Evolutionary conservation across 1,140 invertebrate species (phyloP).

Genomic region (Dermatophagoides farinae): DNA sequence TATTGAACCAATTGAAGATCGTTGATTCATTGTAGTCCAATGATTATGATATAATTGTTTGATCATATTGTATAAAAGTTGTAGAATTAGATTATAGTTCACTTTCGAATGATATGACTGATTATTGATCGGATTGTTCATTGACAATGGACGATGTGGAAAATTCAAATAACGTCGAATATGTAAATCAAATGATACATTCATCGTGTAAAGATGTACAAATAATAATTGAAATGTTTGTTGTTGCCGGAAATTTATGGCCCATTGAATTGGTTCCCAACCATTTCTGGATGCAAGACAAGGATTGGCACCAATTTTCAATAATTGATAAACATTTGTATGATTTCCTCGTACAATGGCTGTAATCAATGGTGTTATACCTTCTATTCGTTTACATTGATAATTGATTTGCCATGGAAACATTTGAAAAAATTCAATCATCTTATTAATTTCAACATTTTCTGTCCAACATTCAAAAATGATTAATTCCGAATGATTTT

Average conservation of each 20-base stretch:
- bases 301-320: conserved; percentile 47
- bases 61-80: neutral
- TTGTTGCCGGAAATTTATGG: conserved; percentile 35
- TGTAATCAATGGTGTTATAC: conserved; percentile 49
- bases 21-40: neutral
- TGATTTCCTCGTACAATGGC: conserved; percentile 43
- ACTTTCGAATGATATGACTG: neutral
- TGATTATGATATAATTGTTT: neutral
- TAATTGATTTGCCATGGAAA: conserved; percentile 25
- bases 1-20: conserved; percentile 5
- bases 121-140: neutral
- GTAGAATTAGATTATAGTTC: neutral
- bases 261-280: conserved; percentile 51
- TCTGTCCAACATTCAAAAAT: neutral
- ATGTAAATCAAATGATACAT: neutral
- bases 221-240: conserved; percentile 34
- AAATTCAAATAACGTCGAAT: neutral
- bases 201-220: neutral
- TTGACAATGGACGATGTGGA: neutral
- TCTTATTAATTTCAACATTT: neutral
- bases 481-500: neutral
- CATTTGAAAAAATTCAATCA: conserved; percentile 1
- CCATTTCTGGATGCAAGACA: conserved; percentile 40
- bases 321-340: conserved; percentile 41
- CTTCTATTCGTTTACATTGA: conserved; percentile 40